Evolutionary conservation across 2,888 invertebrate genomes (phyloP).

Genomic region (Gasteruption jaculator): DNA sequence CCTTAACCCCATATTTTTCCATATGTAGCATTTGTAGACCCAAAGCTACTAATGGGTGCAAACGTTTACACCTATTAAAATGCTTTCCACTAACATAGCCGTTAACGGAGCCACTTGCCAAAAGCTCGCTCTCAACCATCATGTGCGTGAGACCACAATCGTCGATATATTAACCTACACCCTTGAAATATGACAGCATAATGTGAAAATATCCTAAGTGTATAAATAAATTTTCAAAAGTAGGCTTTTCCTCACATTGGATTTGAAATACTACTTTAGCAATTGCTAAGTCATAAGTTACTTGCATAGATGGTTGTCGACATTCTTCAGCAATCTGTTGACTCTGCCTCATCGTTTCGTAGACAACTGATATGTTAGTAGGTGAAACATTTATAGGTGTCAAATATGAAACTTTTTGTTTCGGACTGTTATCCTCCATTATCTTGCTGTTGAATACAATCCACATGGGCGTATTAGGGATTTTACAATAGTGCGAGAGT

Average conservation of each 20-base stretch:
- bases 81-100: constrained; percentile 25
- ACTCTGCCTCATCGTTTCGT: constrained; percentile 28
- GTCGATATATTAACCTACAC: constrained; percentile 35
- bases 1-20: too few species aligned
- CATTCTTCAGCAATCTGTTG: constrained; percentile 27
- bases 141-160: constrained; percentile 25
- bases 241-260: constrained; percentile 28
- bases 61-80: constrained; percentile 25
- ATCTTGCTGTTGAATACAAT: constrained; percentile 31
- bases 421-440: constrained; percentile 20
- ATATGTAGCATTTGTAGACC: constrained; percentile 31
- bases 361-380: constrained; percentile 28
- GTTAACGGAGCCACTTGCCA: constrained; percentile 25
- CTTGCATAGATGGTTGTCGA: constrained; percentile 25
- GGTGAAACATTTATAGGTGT: constrained; percentile 33
- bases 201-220: constrained; percentile 40
- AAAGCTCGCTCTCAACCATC: constrained; percentile 23
- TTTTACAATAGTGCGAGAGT: constrained; percentile 22
- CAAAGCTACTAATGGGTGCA: constrained; percentile 19
- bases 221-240: constrained; percentile 40
- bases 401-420: constrained; percentile 30
- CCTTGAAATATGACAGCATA: constrained; percentile 33
- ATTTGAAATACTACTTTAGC: constrained; percentile 31
- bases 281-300: constrained; percentile 33
- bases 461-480: constrained; percentile 34